Evolutionary conservation across 64 coral and sea anemone species (phyloP), one percentile per base, ranked within the genome.

Genomic region (Montipora capricornis): DNA sequence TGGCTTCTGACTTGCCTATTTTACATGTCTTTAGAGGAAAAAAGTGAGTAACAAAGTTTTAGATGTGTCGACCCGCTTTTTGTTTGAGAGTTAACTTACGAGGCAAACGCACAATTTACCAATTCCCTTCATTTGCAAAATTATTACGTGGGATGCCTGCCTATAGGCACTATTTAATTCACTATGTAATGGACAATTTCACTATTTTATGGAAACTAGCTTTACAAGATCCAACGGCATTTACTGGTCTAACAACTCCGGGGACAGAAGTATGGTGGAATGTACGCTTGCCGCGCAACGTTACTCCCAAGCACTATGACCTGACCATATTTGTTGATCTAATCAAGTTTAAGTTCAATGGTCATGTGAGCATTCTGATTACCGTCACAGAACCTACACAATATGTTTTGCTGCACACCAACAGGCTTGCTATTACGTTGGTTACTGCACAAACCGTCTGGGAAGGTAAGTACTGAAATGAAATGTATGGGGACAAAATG

Each of bases 371-470:
- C 22, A 95, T 98, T 12, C 20, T 79, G 11, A 79, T 96, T 26
- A 80, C 64, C 11, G 82, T 98, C 20, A 96, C 55, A 8, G 47
- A 91, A 26, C 26, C 70, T 1, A 88, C 91, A 2, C 58, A 91
- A 8, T 93, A 91, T 86, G 74, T 98, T 8, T 78, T 96, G 52
- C 48, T 98, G 75, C 97, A 98, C 24, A 93, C 87, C 52, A 98
- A 95, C 57, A 69, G 90, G 81, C 74, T 99, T 79, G 89, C 88
- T 37, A 89, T 99, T 7, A 94, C 95, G 1, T 91, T 74, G 58
- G 89, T 90, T 22, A 14, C 50, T 52, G 75, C 96, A 9, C 17
- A 84, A 12, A 90, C 74, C 49, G 29, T 77, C 4, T n/a, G 17
- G 10, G 58, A 58, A 13, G 66, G 82, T 85, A 7, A 71, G 82